A percentile compares a stretch with the other conserved stretches of the same genome.
These are phyloP conservation scores for Shinisaurus crocodilurus DNA, from an alignment of 2,113 vertebrate genomes.

Conservation along the genomic window DNA sequence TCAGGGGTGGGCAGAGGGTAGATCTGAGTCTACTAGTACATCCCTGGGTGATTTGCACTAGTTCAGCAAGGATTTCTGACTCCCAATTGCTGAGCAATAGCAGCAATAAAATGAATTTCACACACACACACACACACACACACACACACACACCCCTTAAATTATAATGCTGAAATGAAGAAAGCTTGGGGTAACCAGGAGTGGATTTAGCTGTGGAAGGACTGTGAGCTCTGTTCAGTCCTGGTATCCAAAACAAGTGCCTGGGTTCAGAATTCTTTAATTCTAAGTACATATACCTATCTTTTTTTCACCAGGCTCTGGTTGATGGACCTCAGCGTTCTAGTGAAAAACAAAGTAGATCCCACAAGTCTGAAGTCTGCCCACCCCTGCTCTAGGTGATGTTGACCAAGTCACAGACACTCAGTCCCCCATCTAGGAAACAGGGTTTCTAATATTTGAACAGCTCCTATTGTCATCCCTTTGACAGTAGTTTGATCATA, in stretches of 20 bases:
- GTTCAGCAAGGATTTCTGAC: background rate
- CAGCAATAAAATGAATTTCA: background rate
- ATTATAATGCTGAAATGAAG: background rate
- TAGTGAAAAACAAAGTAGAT: too few species aligned
- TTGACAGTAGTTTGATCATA: background rate
- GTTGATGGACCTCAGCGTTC: background rate
- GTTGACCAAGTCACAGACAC: background rate
- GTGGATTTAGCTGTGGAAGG: background rate
- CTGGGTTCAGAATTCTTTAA: background rate
- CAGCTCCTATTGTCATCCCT: background rate
- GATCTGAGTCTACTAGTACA: background rate
- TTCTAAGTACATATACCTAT: background rate
- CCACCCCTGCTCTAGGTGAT: background rate
- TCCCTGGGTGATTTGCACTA: background rate
- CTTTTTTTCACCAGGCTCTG: background rate
- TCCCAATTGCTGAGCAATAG: background rate
- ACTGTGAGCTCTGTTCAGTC: background rate
- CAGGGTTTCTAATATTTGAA: background rate
- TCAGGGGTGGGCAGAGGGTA: background rate
- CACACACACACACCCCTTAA: too few species aligned
- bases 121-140: too few species aligned
- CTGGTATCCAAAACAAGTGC: background rate
- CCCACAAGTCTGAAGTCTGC: background rate
- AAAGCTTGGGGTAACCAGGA: background rate
- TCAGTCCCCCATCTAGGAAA: background rate